Evolutionary conservation across 2,888 invertebrate genomes (phyloP), one percentile per base, ranked within the genome.

Genomic region (Macrosiphum euphorbiae): DNA sequence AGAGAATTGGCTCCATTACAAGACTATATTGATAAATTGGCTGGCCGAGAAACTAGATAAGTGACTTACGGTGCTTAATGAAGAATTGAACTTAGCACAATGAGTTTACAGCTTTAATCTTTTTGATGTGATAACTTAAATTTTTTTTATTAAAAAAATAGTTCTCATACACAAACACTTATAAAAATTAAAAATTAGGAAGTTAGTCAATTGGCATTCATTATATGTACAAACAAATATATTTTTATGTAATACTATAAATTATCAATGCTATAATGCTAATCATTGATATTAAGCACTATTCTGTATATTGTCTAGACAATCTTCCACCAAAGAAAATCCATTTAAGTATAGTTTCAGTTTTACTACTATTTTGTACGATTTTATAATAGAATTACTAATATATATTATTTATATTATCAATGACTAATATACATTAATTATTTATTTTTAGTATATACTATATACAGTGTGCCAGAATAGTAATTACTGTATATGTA

Each of bases 1-100:
- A 97, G 99, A 95, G 99, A 99, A 96, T 96, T 99, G 96, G 99
- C 99, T 95, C 99, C 99, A 92, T 97, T 99, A 95, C 99, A 99
- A 96, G 99, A 99, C 96, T 97, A 99, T 95, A 99, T 99, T 96
- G 99, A 99, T 96, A 98, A 98, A 96, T 96, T 99, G 95, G 98
- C 98, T 90, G 98, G 98, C 95, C 98, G 98, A 96, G 98, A 98
- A 95, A 97, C 97, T 95, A 97, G 98, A 97, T 98, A 97, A 97
- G 97, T 61, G 41, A 61, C 11, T 90, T 47, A 84, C 7, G 85
- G 89, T 94, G 90, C 90, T 89, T 86, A 8, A 86, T 86, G 47
- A 86, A 86, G 47, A 86, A 86, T 20, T 85, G 55, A n/a, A 67
- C 47, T 86, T 78, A 92, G 85, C 88, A 86, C 86, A 90, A 94